These are phyloP conservation scores for Tetanocera ferruginea DNA, from an alignment of 2,888 invertebrate genomes.

Conservation along the genomic window DNA sequence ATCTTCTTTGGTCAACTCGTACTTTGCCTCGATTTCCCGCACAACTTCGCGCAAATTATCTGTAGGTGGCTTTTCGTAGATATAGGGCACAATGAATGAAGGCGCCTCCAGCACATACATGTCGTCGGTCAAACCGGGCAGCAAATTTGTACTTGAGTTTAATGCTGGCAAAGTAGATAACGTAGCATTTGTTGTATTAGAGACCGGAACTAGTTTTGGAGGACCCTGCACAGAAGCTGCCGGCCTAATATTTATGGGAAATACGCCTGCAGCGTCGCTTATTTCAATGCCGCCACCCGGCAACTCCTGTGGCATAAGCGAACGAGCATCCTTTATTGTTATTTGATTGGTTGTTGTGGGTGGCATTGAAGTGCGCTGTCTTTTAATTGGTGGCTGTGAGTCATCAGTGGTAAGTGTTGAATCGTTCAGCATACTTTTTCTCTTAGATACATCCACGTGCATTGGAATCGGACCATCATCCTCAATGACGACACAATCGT, in stretches of 20 bases:
- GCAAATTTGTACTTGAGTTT: slow-evolving; percentile 74
- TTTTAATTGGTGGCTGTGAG: slow-evolving; percentile 68
- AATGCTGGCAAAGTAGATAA: slow-evolving; percentile 52
- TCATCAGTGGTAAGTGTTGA: slow-evolving; percentile 70
- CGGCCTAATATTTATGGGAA: slow-evolving; percentile 75
- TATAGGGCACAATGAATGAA: slow-evolving; percentile 93
- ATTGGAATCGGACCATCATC: slow-evolving; percentile 68
- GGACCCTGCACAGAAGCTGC: slow-evolving; percentile 70
- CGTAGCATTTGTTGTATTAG: slow-evolving; percentile 53
- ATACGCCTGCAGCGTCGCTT: slow-evolving; percentile 66
- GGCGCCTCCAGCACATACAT: slow-evolving; percentile 95
- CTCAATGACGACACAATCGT: slow-evolving; percentile 72
- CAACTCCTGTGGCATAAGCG: slow-evolving; percentile 60
- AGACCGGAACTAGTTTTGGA: slow-evolving; percentile 62
- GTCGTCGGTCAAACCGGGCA: slow-evolving; percentile 89
- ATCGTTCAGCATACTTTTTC: slow-evolving; percentile 69
- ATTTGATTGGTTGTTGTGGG: slow-evolving; percentile 57
- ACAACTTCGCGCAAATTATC: slow-evolving; percentile 83
- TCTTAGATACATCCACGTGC: slow-evolving; percentile 58
- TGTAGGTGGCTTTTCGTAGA: slow-evolving; percentile 89
- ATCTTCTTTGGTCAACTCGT: slow-evolving; percentile 70
- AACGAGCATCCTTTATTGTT: slow-evolving; percentile 69
- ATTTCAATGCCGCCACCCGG: slow-evolving; percentile 29
- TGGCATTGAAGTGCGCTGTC: slow-evolving; percentile 56
- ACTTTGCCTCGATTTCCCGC: slow-evolving; percentile 74